Evolutionary conservation across 2,888 invertebrate genomes (phyloP).

Genomic region (Alloplasta piceator): DNA sequence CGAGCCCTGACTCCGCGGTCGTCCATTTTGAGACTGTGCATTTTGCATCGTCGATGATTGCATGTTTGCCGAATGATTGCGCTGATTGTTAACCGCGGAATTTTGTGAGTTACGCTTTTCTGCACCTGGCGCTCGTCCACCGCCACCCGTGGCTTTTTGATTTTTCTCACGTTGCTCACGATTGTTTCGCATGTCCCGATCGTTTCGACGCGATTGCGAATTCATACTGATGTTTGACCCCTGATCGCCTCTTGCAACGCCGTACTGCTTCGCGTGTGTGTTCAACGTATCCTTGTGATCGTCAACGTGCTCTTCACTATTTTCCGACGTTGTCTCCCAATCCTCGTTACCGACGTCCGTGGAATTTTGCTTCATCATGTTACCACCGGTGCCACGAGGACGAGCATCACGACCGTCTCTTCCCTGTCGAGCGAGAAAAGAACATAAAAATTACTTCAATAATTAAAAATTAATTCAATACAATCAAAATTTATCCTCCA

Average conservation of each 20-base stretch:
- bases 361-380: conserved; percentile 78
- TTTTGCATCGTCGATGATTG: conserved; percentile 77
- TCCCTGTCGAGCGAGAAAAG: conserved; percentile 68
- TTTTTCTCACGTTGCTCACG: conserved; percentile 76
- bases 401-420: conserved; percentile 79
- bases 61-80: conserved; percentile 80
- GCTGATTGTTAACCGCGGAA: conserved; percentile 73
- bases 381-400: conserved; percentile 73
- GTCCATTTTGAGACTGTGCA: conserved; percentile 77
- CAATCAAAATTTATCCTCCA: too few species aligned
- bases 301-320: conserved; percentile 86
- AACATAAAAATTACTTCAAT: too few species aligned
- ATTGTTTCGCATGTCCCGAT: conserved; percentile 69
- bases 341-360: conserved; percentile 86
- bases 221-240: conserved; percentile 65
- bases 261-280: conserved; percentile 76
- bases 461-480: too few species aligned
- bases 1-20: conserved; percentile 78
- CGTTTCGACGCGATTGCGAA: conserved; percentile 73
- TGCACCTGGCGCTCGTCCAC: conserved; percentile 75
- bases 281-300: conserved; percentile 80
- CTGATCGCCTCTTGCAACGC: conserved; percentile 73
- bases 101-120: conserved; percentile 79
- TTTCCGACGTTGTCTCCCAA: conserved; percentile 94
- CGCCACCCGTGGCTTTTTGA: conserved; percentile 70